Base-by-base conservation (phyloP, 2,113 vertebrate genomes). In the Cottus gobio region DNA sequence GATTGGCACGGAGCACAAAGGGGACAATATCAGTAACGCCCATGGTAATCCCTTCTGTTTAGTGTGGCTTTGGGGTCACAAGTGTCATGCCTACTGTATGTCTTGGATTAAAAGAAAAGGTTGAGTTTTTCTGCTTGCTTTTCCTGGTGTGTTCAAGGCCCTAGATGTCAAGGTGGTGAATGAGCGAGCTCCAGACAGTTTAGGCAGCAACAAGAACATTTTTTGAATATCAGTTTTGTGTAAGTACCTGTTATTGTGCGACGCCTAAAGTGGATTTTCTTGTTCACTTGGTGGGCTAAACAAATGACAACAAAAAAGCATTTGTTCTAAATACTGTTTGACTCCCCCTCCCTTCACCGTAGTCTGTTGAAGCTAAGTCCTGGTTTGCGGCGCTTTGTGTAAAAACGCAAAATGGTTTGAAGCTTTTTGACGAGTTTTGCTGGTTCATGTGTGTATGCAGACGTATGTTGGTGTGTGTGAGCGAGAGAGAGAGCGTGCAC, bases 351-450 rank as follows among this genome's bases (percentile, higher is more conserved):
- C 57, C 72, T 56, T 65, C 60, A 56, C 30, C 15, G 9, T 50
- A 68, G 44, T 58, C 61, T 44, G 56, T 61, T 44, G 46, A 63
- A 62, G 74, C 46, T 5, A 63, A 75, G 66, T 71, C 70, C 69
- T 18, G 22, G 57, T 85, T 84, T 77, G 56, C 86, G 64, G 85
- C 85, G 84, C 71, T 90, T 84, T 71, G 77, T 79, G 76, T 15
- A 12, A 44, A 42, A 39, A 71, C 48, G 71, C 50, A 76, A 73
- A 50, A 67, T 68, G 85, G 85, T 89, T 84, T 18, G 13, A 77
- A 72, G 71, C 80, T 85, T 86, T 89, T 87, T 79, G 68, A 60
- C 26, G 60, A 87, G 67, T 75, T 75, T 77, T 77, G 76, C 52
- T 39, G 46, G 75, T 66, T 50, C n/a, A 12, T 56, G n/a, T 65